phyloP scores from a whole-genome alignment of 2,113 vertebrate genomes.

The Pyrgilauda ruficollis region DNA sequence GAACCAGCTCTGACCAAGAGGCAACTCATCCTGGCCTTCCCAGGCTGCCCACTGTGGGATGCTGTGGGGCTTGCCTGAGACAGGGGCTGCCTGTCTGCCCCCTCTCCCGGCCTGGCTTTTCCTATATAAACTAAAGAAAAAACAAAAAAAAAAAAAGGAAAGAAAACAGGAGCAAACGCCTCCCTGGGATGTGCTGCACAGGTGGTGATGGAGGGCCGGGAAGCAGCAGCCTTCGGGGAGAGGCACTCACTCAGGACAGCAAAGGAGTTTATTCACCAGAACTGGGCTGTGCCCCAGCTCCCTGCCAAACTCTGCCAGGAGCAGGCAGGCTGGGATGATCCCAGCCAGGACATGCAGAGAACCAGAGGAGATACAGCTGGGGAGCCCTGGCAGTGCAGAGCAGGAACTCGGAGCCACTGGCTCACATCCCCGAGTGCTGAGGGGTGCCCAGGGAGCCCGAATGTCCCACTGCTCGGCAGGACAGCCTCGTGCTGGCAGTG shows the following conservation, averaged over 20 bases:
- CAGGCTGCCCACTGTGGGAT: not conserved
- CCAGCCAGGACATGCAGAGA: accelerated
- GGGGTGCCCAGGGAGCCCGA: not conserved
- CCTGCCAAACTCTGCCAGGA: accelerated
- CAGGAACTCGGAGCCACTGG: not conserved
- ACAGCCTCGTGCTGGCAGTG: not conserved
- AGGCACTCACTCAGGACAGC: not conserved
- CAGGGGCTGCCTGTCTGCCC: not conserved
- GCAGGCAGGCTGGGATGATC: accelerated
- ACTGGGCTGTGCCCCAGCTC: not conserved
- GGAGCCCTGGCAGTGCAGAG: accelerated
- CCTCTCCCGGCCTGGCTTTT: accelerated
- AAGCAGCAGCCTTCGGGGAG: not conserved
- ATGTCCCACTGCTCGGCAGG: accelerated
- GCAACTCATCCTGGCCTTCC: not conserved
- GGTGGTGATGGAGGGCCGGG: not conserved
- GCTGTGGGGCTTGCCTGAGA: not conserved
- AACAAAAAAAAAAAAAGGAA: no score
- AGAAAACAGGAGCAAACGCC: accelerated
- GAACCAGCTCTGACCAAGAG: not conserved
- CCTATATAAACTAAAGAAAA: not conserved
- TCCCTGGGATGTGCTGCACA: not conserved
- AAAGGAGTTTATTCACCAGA: not conserved
- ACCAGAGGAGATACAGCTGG: not conserved
- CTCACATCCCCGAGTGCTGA: accelerated